Conservation (phyloP, 2,113 vertebrate species). For the Dromas ardeola region DNA sequence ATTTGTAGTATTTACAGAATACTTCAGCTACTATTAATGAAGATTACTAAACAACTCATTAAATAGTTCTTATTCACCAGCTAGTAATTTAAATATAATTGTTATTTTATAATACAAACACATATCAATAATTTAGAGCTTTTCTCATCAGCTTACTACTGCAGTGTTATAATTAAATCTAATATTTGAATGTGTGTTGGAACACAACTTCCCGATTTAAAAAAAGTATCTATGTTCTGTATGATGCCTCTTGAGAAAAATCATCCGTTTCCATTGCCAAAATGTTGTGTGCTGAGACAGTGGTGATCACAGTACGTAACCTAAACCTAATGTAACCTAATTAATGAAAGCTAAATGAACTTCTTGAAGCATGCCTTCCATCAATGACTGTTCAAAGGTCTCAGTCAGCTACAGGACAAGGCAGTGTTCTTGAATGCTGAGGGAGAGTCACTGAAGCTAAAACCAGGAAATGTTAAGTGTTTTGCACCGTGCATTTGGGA, state of each 20-base stretch:
- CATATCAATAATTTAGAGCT: neutral
- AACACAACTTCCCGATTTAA: neutral
- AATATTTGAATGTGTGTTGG: neutral
- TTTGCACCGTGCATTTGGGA: neutral
- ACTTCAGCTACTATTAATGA: neutral
- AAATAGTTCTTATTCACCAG: neutral
- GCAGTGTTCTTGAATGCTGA: neutral
- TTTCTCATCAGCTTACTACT: neutral
- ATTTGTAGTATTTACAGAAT: neutral
- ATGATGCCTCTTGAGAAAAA: neutral
- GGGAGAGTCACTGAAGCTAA: neutral
- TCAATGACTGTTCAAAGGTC: neutral
- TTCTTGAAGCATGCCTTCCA: neutral
- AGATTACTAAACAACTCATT: neutral
- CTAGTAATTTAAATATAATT: neutral
- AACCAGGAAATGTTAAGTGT: neutral
- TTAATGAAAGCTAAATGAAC: neutral
- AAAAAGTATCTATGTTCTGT: neutral
- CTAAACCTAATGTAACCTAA: neutral
- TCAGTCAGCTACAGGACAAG: neutral
- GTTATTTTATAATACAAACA: neutral
- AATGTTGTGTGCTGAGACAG: neutral
- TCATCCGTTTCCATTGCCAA: neutral
- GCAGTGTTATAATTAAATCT: neutral
- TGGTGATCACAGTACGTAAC: neutral